Evolutionary conservation across 2,888 invertebrate genomes (phyloP).

Genomic region (Nemurella pictetii): DNA sequence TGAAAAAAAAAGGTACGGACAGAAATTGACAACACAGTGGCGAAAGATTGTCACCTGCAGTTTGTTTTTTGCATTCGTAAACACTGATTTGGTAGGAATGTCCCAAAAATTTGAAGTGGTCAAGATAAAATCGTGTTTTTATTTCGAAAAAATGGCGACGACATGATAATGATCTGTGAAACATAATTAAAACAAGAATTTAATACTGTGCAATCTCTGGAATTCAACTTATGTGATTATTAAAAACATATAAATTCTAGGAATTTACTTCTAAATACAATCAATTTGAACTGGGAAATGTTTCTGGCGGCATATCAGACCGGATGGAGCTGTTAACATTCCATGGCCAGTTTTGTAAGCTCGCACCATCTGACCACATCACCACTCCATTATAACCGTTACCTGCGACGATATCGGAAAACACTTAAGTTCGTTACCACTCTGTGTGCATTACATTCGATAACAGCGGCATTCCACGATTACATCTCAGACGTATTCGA

Average conservation of each 20-base stretch:
- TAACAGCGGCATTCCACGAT: neutral
- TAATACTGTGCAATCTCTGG: too few species aligned
- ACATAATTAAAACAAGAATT: too few species aligned
- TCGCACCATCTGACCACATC: neutral
- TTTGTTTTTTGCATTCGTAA: neutral
- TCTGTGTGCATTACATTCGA: neutral
- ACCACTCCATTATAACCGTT: neutral
- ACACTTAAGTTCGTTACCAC: neutral
- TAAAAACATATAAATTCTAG: too few species aligned
- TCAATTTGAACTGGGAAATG: too few species aligned
- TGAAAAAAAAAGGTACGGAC: neutral
- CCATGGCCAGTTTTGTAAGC: neutral
- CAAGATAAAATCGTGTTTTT: neutral
- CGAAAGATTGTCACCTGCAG: neutral
- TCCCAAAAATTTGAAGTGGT: neutral
- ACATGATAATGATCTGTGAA: too few species aligned
- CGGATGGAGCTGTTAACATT: neutral
- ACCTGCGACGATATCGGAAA: neutral
- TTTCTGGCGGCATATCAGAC: neutral
- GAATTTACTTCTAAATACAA: too few species aligned
- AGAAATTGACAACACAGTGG: neutral
- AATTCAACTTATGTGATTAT: too few species aligned
- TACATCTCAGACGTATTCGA: neutral
- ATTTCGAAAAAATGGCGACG: neutral
- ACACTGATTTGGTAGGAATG: neutral